Evolutionary conservation across 2,888 invertebrate genomes (phyloP), one percentile per base, ranked within the genome.

Genomic region (Stenodema calcarata): DNA sequence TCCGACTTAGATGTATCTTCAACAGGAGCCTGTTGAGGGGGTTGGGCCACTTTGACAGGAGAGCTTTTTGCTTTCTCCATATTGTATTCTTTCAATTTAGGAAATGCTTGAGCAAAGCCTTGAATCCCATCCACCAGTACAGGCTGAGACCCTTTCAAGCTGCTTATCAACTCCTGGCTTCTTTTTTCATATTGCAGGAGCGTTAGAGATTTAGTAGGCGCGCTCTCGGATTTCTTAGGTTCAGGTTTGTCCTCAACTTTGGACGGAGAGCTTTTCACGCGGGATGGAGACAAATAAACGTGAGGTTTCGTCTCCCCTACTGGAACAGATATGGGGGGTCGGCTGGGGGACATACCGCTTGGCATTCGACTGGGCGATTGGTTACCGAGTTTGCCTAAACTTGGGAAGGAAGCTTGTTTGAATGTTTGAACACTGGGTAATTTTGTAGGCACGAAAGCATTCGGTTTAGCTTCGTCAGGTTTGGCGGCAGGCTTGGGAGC

Each of bases 101-200:
- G 83, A 30, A 79, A 87, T 3, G 76, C 86, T 27, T 81, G 87
- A 28, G 86, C 75, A 50, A 80, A 81, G 1, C 86, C 9, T 35
- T 86, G 73, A n/a, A 27, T 62, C 6, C 69, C 83, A 27, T 82
- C 76, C 0, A 62, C 75, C 42, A 73, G 30, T 16, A 86, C 73
- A n/a, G 85, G 80, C 9, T 84, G 84, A 12, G 86, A 30, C n/a
- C 87, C 88, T 27, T 82, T 80, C 54, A 87, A 70, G 27, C 88
- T 87, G 54, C 85, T 88, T 23, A 88, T 87, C 12, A 88, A 73
- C 41, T 88, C 88, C 14, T 87, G 87, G 78, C 87, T 88, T 41
- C 88, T 69, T 44, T 88, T 88, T 69, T 88, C 88, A 62, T 88
- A 88, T 35, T 88, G 88, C 18, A 88, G 85, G n/a, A 87, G 87